phyloP scores from a whole-genome alignment of 1,140 invertebrate genomes.

The Cydia fagiglandana region DNA sequence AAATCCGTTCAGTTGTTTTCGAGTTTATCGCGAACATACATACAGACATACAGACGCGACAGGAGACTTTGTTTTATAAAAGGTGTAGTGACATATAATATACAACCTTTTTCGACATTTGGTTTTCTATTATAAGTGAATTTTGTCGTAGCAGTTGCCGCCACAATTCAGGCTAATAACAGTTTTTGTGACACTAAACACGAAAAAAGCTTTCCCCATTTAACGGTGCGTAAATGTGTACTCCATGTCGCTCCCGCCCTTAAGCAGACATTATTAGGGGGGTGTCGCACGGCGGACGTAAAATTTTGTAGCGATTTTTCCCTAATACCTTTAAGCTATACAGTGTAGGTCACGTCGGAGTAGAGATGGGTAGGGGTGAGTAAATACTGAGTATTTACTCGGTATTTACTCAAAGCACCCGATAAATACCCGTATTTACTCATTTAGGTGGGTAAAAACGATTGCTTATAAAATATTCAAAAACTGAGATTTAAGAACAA shows the following conservation, averaged over 20 bases:
- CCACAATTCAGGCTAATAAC: conserved; percentile 76
- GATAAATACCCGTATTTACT: too few species aligned
- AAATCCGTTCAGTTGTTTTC: too few species aligned
- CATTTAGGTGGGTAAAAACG: too few species aligned
- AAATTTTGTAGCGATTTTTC: conserved; percentile 78
- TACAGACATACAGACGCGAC: too few species aligned
- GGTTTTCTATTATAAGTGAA: conserved; percentile 25
- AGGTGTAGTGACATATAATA: background rate
- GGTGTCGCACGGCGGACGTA: conserved; percentile 67
- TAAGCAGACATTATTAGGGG: conserved; percentile 77
- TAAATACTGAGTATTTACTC: too few species aligned
- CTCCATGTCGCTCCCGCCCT: conserved; percentile 72
- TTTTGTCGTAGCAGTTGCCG: conserved; percentile 28
- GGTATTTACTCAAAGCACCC: too few species aligned
- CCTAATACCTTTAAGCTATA: conserved; percentile 65
- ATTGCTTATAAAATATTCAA: too few species aligned
- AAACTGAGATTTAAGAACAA: too few species aligned
- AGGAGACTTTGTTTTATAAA: too few species aligned
- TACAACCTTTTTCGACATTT: conserved; percentile 8
- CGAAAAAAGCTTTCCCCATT: conserved; percentile 78
- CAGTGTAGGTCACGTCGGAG: conserved; percentile 62
- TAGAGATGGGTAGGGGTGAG: too few species aligned
- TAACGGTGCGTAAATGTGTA: conserved; percentile 78
- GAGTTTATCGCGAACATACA: too few species aligned
- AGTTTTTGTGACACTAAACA: conserved; percentile 78